Evolutionary conservation across 2,888 invertebrate species (phyloP).

Genomic region (Alentia gelatinosa): DNA sequence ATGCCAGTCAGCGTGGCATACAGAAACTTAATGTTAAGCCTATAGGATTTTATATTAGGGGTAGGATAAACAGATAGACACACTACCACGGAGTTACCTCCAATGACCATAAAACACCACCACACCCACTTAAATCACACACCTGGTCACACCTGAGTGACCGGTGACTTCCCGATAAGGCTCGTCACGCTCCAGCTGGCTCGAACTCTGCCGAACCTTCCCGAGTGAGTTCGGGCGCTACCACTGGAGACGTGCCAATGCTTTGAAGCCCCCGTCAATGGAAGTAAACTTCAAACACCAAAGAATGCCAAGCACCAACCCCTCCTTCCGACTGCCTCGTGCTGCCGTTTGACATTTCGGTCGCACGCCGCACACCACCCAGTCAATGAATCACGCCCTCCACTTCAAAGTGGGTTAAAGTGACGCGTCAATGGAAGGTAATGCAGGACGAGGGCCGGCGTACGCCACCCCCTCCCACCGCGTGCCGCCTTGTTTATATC

Average conservation of each 20-base stretch:
- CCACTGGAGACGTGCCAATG: neutral
- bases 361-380: neutral
- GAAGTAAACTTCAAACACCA: neutral
- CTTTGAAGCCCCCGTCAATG: slow-evolving; percentile 2
- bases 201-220: neutral
- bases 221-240: neutral
- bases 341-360: neutral
- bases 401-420: neutral
- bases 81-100: no score
- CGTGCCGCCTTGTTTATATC: neutral
- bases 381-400: neutral
- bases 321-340: neutral
- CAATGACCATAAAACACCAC: no score
- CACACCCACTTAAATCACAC: no score
- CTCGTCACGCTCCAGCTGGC: neutral
- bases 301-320: neutral
- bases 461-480: no score
- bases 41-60: no score
- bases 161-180: neutral
- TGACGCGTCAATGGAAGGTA: neutral
- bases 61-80: no score
- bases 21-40: no score
- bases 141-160: neutral
- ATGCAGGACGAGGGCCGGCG: neutral
- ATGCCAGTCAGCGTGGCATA: no score